Percentiles rank a stretch among this genome's conserved stretches.
Evolutionary conservation across 2,113 vertebrate species (phyloP).

Genomic region (Hippocampus mohnikei): DNA sequence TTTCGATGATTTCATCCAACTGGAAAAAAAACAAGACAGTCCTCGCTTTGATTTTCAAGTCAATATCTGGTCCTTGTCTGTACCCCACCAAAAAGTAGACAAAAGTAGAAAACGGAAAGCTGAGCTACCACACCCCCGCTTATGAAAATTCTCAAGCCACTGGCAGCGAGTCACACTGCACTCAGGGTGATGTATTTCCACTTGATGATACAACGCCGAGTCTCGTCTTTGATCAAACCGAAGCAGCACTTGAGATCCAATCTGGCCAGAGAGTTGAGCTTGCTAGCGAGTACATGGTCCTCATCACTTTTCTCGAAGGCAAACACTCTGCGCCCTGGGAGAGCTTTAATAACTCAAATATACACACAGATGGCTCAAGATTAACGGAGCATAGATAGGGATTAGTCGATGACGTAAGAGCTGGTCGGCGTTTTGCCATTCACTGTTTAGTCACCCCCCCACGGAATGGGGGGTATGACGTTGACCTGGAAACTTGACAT

Average conservation of each 20-base stretch:
- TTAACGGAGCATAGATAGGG: slow-evolving; percentile 6
- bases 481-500: slow-evolving; percentile 19
- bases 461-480: background rate
- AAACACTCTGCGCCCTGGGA: slow-evolving; percentile 34
- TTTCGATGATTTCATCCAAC: background rate
- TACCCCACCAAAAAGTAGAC: background rate
- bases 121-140: background rate
- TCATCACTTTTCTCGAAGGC: slow-evolving; percentile 7
- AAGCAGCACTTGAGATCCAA: slow-evolving; percentile 28
- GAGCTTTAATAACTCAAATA: slow-evolving; percentile 28
- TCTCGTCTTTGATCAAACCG: slow-evolving; percentile 7
- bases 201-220: slow-evolving; percentile 40
- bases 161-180: slow-evolving; percentile 11
- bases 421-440: background rate
- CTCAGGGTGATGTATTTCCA: slow-evolving; percentile 35
- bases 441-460: background rate
- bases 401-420: background rate
- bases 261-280: slow-evolving; percentile 20
- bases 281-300: slow-evolving; percentile 21
- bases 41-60: slow-evolving; percentile 4
- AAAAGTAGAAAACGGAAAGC: background rate
- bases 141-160: slow-evolving; percentile 17
- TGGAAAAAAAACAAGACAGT: background rate
- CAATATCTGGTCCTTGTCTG: background rate
- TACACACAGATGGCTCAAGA: slow-evolving; percentile 39